Conservation (phyloP, 2,113 vertebrate genomes). For the Microtus oregoni region DNA sequence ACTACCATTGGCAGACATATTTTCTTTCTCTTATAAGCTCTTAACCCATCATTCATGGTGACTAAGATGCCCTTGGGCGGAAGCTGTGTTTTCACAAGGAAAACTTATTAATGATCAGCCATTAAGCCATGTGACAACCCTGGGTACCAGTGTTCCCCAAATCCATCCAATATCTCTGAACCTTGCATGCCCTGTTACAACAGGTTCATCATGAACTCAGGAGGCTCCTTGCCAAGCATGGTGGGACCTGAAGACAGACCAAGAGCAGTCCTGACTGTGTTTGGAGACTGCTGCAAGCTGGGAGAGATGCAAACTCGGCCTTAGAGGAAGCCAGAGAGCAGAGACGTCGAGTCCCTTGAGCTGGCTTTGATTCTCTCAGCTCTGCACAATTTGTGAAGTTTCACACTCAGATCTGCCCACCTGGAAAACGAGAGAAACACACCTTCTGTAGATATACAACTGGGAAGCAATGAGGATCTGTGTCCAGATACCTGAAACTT, state of each 20-base stretch:
- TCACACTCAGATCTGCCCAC: constrained; percentile 26
- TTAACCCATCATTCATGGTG: neutral
- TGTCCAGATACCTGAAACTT: constrained; percentile 31
- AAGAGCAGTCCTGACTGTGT: neutral
- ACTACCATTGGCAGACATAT: neutral
- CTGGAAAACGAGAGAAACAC: constrained; percentile 46
- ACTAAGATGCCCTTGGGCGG: neutral
- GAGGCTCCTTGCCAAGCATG: neutral
- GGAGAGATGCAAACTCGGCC: neutral
- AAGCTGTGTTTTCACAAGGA: neutral
- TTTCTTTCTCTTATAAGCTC: neutral
- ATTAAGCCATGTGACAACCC: neutral
- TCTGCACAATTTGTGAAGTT: constrained; percentile 26
- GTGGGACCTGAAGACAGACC: neutral
- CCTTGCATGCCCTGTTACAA: neutral
- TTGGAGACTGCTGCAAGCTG: neutral
- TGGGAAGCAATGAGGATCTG: neutral
- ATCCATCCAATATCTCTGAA: neutral
- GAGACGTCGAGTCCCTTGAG: constrained; percentile 4
- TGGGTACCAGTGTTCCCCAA: neutral
- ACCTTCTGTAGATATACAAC: constrained; percentile 9
- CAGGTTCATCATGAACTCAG: neutral
- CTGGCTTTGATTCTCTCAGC: constrained; percentile 50
- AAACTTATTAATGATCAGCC: too few relatives aligned
- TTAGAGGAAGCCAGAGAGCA: constrained; percentile 40